These are phyloP conservation scores for Galerucella calmariensis DNA, from an alignment of 2,888 invertebrate genomes.

Conservation along the genomic window DNA sequence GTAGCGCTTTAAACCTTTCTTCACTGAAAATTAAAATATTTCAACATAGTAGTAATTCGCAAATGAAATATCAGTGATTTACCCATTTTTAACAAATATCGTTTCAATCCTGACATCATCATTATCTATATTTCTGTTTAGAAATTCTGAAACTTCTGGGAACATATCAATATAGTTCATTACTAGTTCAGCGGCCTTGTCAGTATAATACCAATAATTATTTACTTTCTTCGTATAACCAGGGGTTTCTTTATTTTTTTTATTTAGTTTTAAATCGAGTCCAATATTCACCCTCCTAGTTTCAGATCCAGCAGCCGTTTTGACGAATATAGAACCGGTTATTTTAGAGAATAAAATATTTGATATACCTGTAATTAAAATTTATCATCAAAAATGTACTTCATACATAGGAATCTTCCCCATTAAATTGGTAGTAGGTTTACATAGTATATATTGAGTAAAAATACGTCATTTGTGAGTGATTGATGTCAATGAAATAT, in stretches of 20 bases:
- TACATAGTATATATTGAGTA: too few relatives aligned
- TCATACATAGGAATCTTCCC: not conserved
- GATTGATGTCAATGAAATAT: too few relatives aligned
- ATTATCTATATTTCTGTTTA: constrained; percentile 64
- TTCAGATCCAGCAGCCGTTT: constrained; percentile 51
- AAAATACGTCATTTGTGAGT: too few relatives aligned
- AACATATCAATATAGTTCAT: constrained; percentile 76
- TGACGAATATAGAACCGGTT: constrained; percentile 85
- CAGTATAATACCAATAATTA: constrained; percentile 85
- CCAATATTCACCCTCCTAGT: constrained; percentile 82
- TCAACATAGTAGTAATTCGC: not conserved
- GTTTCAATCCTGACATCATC: constrained; percentile 77
- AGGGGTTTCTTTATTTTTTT: constrained; percentile 78
- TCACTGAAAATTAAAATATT: constrained; percentile 57
- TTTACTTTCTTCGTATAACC: constrained; percentile 83
- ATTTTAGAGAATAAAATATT: constrained; percentile 82
- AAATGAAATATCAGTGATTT: not conserved
- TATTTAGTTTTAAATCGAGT: constrained; percentile 90
- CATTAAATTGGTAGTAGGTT: too few relatives aligned
- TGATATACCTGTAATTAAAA: constrained; percentile 69
- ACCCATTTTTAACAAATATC: constrained; percentile 68
- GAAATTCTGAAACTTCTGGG: constrained; percentile 77
- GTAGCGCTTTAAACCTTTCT: constrained; percentile 67
- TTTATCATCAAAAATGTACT: not conserved
- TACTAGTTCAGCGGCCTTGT: constrained; percentile 77